Evolutionary conservation across 2,797 vertebrate genomes (phyloP).

Genomic region (Gallinago nigripennis): DNA sequence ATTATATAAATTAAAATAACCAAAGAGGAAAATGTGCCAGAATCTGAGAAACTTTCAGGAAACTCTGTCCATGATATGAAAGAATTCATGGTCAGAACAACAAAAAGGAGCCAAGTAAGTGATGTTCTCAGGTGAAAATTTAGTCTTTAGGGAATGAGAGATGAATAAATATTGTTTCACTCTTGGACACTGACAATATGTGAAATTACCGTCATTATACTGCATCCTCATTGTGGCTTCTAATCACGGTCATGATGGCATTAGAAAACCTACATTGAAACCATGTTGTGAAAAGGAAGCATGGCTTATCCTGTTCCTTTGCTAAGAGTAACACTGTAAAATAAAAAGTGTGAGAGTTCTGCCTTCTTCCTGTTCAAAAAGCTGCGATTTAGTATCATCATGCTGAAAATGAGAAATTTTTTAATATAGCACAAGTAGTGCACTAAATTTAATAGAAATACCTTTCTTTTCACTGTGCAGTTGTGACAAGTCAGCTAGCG

Average conservation of each 20-base stretch:
- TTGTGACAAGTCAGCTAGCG: constrained; percentile 11
- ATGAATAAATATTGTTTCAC: background rate
- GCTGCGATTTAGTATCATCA: background rate
- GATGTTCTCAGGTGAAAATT: constrained; percentile 5
- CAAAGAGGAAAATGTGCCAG: background rate
- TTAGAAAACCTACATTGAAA: background rate
- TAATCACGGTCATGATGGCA: background rate
- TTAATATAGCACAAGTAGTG: background rate
- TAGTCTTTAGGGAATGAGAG: background rate
- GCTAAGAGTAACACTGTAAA: background rate
- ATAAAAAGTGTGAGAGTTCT: background rate
- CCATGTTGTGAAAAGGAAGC: background rate
- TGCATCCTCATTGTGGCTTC: background rate
- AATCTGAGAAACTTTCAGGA: background rate
- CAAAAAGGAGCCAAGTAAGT: background rate
- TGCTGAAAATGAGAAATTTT: background rate
- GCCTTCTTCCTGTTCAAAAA: background rate
- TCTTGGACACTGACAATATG: background rate
- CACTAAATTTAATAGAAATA: background rate
- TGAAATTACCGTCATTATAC: background rate
- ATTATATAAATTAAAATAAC: background rate
- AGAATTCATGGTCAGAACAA: background rate
- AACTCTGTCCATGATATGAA: background rate
- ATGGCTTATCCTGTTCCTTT: background rate
- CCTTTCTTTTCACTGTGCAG: background rate